phyloP scores from a whole-genome alignment of 2,888 invertebrate genomes.

The Luffia ferchaultella region DNA sequence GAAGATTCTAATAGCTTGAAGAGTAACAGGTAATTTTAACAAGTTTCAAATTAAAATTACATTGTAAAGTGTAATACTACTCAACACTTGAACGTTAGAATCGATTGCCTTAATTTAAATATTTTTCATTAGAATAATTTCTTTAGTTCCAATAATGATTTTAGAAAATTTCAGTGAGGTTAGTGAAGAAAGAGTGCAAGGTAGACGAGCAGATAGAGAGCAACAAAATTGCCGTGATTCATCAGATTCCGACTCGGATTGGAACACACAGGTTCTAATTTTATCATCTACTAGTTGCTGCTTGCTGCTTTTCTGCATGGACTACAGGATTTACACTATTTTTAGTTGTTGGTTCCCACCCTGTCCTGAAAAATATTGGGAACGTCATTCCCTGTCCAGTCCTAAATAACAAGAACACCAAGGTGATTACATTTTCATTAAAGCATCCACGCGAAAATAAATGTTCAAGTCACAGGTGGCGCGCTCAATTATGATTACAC shows the following conservation, averaged over 20 bases:
- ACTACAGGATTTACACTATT: not conserved
- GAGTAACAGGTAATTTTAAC: constrained; percentile 60
- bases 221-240: constrained; percentile 60
- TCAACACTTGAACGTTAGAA: no score
- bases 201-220: constrained; percentile 70
- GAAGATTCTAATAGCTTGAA: constrained; percentile 77
- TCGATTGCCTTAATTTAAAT: no score
- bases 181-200: constrained; percentile 73
- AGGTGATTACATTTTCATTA: no score
- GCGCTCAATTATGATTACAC: no score
- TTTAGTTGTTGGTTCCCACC: not conserved
- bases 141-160: no score
- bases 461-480: no score
- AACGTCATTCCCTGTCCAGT: no score
- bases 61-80: no score
- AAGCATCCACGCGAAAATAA: no score
- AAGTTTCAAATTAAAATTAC: no score
- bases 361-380: not conserved
- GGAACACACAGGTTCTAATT: constrained; percentile 66
- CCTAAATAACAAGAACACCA: no score
- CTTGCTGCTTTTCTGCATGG: not conserved
- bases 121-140: no score
- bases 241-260: constrained; percentile 79
- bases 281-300: constrained; percentile 5
- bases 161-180: constrained; percentile 67